Conservation (phyloP, 2,797 vertebrate species). For the Anabas testudineus region DNA sequence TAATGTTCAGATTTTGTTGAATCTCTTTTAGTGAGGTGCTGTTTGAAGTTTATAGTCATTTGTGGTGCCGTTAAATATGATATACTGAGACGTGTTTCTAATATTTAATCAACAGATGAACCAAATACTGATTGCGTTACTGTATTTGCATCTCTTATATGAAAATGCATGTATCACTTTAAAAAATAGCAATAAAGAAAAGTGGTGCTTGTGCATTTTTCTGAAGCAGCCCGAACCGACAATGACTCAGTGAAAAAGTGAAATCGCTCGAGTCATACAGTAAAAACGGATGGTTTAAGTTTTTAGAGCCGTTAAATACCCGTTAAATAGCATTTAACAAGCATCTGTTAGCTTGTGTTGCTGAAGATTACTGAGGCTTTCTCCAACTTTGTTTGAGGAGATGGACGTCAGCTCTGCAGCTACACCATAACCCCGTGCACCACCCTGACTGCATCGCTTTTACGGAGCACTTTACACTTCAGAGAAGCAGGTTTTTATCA, state of each 20-base stretch:
- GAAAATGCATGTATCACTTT: not conserved
- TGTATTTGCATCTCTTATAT: not conserved
- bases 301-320: not conserved
- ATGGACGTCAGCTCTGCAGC: not conserved
- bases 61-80: not conserved
- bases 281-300: not conserved
- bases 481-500: not conserved
- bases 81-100: no score
- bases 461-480: not conserved
- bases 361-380: not conserved
- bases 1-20: not conserved
- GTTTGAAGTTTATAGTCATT: not conserved
- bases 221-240: not conserved
- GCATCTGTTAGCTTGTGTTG: not conserved
- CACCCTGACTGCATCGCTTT: not conserved
- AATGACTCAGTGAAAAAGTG: not conserved
- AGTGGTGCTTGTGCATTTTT: not conserved
- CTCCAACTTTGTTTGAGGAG: not conserved
- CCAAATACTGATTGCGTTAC: constrained; percentile 1
- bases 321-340: not conserved
- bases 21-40: not conserved
- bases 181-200: not conserved
- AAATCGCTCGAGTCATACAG: no score
- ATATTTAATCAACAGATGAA: not conserved
- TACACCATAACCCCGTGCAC: not conserved